These are phyloP conservation scores for Oxyruncus cristatus DNA, from an alignment of 2,113 vertebrate genomes.

Conservation along the genomic window DNA sequence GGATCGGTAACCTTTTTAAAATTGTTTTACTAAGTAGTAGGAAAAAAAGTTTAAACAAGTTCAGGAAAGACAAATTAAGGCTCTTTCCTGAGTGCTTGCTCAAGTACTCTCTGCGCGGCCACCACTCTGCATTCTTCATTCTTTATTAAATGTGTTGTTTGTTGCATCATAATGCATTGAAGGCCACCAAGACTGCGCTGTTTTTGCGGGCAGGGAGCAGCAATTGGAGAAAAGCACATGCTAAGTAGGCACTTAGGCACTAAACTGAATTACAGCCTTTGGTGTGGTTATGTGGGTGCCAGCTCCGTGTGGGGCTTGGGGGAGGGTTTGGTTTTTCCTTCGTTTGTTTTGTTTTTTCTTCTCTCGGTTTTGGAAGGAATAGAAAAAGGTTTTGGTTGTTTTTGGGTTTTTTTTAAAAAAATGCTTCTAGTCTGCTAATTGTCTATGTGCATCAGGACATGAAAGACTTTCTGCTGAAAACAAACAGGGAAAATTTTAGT, in stretches of 20 bases:
- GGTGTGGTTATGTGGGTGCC: background rate
- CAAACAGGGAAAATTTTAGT: background rate
- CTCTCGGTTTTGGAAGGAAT: background rate
- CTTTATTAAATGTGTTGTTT: background rate
- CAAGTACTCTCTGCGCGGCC: background rate
- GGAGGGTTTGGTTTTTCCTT: background rate
- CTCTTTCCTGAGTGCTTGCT: background rate
- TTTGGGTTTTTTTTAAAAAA: background rate
- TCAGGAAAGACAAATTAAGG: slow-evolving; percentile 22
- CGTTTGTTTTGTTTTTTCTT: background rate
- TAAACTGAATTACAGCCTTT: background rate
- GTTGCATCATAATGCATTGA: background rate
- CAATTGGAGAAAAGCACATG: background rate
- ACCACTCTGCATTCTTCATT: background rate
- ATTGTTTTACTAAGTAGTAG: background rate
- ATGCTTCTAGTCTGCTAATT: background rate
- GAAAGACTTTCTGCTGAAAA: background rate
- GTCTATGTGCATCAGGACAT: background rate
- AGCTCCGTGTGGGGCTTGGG: background rate
- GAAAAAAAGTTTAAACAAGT: background rate
- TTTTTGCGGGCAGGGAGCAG: background rate
- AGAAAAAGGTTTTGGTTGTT: background rate
- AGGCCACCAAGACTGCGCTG: background rate
- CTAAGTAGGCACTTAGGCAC: background rate
- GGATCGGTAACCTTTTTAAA: background rate